These are phyloP conservation scores for Zootermopsis nevadensis DNA, from an alignment of 2,888 invertebrate species.

Conservation along the genomic window DNA sequence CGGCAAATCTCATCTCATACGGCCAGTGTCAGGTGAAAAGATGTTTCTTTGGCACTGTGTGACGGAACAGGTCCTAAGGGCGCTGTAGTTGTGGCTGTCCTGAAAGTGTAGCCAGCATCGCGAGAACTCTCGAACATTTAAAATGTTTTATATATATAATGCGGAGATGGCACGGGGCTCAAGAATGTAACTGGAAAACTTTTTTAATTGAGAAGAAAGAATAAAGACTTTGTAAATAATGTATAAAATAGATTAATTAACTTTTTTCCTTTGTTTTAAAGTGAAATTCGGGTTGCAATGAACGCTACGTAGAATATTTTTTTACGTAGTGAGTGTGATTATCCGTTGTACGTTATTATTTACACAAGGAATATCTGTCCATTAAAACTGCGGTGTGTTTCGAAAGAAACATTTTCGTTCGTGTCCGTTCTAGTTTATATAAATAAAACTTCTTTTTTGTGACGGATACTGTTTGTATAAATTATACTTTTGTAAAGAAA, in stretches of 20 bases:
- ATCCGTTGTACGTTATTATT: conserved; percentile 30
- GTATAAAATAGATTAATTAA: conserved; percentile 30
- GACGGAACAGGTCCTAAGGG: background rate
- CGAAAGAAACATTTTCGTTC: background rate
- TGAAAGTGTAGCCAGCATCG: background rate
- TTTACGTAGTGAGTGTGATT: conserved; percentile 34
- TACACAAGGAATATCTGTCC: conserved; percentile 28
- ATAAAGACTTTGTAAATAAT: conserved; percentile 25
- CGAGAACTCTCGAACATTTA: background rate
- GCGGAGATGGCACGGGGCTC: conserved; percentile 1
- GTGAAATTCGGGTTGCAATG: conserved; percentile 28
- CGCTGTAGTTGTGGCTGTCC: background rate
- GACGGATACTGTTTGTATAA: background rate
- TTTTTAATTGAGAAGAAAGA: conserved; percentile 6
- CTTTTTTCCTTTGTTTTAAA: conserved; percentile 36
- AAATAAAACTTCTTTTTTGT: background rate
- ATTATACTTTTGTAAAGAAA: conserved; percentile 21
- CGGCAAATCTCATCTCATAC: background rate
- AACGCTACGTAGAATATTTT: conserved; percentile 18
- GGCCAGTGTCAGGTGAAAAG: background rate
- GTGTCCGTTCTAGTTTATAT: background rate
- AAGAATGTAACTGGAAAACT: conserved; percentile 3
- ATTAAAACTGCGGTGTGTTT: conserved; percentile 17
- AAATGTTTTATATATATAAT: background rate
- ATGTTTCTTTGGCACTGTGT: background rate